A percentile compares a stretch with the other conserved stretches of the same genome.
phyloP scores from a whole-genome alignment of 1,140 invertebrate genomes.

The Apis mellifera region Amel_HAv3.1 CM009933.2:3438001-3438500 shows the following conservation, averaged over 20 bases:
- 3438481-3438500: constrained; percentile 49
- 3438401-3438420: background rate
- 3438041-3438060: constrained; percentile 41
- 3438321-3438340: background rate
- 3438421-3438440: background rate
- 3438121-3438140: constrained; percentile 65
- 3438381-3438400: background rate
- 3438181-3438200: constrained; percentile 81
- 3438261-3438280: background rate
- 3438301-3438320: constrained; percentile 1
- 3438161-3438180: constrained; percentile 80
- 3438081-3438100: background rate
- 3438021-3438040: constrained; percentile 40
- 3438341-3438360: background rate
- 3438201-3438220: constrained; percentile 81
- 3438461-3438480: constrained; percentile 5
- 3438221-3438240: constrained; percentile 64
- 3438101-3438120: constrained; percentile 44
- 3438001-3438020: constrained; percentile 38
- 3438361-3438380: background rate
- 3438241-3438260: background rate
- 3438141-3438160: constrained; percentile 69
- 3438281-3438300: background rate
- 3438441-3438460: constrained; percentile 39
- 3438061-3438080: constrained; percentile 5